Evolutionary conservation across 2,113 vertebrate genomes (phyloP).

Genomic region (Clarias gariepinus): DNA sequence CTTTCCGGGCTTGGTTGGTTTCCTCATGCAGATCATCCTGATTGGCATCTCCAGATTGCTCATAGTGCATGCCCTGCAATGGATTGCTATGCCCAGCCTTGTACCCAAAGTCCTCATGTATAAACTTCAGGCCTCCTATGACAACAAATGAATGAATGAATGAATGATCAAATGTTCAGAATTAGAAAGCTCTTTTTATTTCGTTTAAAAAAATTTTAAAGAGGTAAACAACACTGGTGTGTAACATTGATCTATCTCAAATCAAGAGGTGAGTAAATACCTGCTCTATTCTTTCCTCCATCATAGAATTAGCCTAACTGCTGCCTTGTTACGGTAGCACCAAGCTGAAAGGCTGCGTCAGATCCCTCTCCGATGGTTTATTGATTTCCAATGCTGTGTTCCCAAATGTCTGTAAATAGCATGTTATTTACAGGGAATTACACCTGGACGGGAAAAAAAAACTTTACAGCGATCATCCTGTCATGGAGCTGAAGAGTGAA

Average conservation of each 20-base stretch:
- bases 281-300: constrained; percentile 61
- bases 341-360: constrained; percentile 60
- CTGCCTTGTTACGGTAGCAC: constrained; percentile 40
- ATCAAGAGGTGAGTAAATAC: constrained; percentile 62
- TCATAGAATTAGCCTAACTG: constrained; percentile 77
- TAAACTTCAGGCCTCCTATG: too few relatives aligned
- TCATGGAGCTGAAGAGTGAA: neutral
- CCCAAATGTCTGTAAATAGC: constrained; percentile 89
- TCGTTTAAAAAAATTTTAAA: neutral
- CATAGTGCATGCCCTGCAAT: too few relatives aligned
- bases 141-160: too few relatives aligned
- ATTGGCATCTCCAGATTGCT: too few relatives aligned
- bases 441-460: constrained; percentile 86
- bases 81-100: too few relatives aligned
- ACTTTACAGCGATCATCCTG: constrained; percentile 77
- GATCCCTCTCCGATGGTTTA: constrained; percentile 63
- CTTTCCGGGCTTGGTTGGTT: too few relatives aligned
- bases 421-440: constrained; percentile 93
- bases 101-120: too few relatives aligned
- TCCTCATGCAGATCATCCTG: too few relatives aligned
- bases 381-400: constrained; percentile 74
- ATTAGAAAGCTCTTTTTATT: too few relatives aligned
- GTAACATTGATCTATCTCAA: constrained; percentile 74
- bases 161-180: too few relatives aligned
- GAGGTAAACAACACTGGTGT: constrained; percentile 23